A percentile compares a stretch with the other conserved stretches of the same genome.
Evolutionary conservation across 2,888 invertebrate genomes (phyloP).

Genomic region (Temnothorax unifasciatus): DNA sequence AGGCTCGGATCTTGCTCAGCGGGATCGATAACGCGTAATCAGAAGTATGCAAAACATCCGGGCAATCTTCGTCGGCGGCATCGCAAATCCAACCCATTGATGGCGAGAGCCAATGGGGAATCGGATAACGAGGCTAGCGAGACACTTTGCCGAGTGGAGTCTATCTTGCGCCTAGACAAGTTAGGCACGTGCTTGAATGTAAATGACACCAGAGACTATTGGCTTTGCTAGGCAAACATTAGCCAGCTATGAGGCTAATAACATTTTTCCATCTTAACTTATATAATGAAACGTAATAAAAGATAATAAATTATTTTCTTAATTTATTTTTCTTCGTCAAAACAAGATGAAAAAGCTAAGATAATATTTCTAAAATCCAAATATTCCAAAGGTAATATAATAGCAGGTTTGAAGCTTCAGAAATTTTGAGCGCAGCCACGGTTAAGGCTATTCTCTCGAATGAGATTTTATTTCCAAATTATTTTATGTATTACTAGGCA

Average conservation of each 20-base stretch:
- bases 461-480: neutral
- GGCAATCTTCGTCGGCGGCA: slow-evolving; percentile 64
- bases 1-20: slow-evolving; percentile 62
- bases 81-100: slow-evolving; percentile 17
- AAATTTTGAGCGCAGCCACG: neutral
- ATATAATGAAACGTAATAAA: too few relatives aligned
- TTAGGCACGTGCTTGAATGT: slow-evolving; percentile 29
- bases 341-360: neutral
- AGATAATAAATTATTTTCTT: neutral
- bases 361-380: neutral
- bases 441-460: neutral
- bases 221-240: neutral
- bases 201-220: slow-evolving; percentile 16
- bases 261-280: neutral
- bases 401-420: neutral
- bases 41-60: slow-evolving; percentile 70
- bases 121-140: slow-evolving; percentile 58
- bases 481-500: neutral
- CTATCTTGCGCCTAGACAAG: slow-evolving; percentile 20
- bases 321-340: neutral
- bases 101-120: slow-evolving; percentile 49
- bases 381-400: neutral
- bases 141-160: slow-evolving; percentile 25
- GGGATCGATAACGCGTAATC: slow-evolving; percentile 66
- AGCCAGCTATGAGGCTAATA: neutral